Evolutionary conservation across 2,113 vertebrate species (phyloP).

Genomic region (Terrapene triunguis): DNA sequence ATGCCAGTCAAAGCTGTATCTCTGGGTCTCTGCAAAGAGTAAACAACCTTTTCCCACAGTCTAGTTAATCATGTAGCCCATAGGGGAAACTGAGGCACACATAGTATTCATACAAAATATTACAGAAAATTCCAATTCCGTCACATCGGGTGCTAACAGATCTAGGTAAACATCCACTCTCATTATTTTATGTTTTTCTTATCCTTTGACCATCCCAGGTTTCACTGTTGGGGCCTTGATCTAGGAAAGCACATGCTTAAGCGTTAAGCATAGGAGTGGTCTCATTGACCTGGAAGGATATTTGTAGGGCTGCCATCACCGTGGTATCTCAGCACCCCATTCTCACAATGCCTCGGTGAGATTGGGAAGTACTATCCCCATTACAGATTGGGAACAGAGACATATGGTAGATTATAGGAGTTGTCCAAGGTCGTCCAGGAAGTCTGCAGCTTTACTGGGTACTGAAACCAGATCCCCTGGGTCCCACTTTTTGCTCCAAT

Average conservation of each 20-base stretch:
- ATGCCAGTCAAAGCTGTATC: too few species aligned
- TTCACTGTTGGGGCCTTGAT: not conserved
- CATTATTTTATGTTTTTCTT: fast-evolving
- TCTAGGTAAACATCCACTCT: not conserved
- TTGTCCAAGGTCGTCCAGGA: not conserved
- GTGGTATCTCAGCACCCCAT: not conserved
- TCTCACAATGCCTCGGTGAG: not conserved
- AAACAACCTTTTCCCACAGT: too few species aligned
- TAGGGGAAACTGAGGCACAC: too few species aligned
- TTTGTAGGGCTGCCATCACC: not conserved
- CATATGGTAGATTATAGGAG: not conserved
- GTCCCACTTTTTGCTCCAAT: not conserved
- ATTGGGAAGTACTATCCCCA: fast-evolving
- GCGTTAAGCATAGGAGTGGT: not conserved
- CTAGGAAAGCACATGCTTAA: not conserved
- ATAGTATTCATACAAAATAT: too few species aligned
- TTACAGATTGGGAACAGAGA: not conserved
- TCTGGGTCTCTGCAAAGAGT: too few species aligned
- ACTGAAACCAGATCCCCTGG: not conserved
- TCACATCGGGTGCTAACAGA: not conserved
- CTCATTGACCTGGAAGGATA: not conserved
- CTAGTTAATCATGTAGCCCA: too few species aligned
- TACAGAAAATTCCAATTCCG: too few species aligned
- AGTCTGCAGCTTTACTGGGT: not conserved
- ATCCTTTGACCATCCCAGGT: not conserved